Base-by-base conservation (phyloP, 1,140 invertebrate species). In the Watersipora subatra region DNA sequence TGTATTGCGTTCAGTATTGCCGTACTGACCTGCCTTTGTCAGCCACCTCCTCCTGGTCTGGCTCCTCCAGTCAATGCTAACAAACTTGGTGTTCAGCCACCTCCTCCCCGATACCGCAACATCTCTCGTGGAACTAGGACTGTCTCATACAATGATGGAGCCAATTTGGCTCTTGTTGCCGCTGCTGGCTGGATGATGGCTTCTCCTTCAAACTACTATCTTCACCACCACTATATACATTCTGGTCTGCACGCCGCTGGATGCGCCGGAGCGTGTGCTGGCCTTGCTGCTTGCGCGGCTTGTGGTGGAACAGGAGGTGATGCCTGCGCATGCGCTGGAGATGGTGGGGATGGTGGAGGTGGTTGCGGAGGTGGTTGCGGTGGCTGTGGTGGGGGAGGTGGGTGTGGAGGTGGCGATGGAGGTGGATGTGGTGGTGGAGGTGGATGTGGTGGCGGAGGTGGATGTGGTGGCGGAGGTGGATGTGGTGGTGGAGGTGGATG, bases 271-370 rank as follows among this genome's bases (percentile, higher is more conserved):
- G n/a, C n/a, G n/a, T n/a, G n/a, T n/a, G n/a, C n/a, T n/a, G n/a
- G n/a, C n/a, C n/a, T 69, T 64, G 71, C 69, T 28, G 70, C 69
- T 12, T 70, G 71, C 63, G 67, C 56, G 2, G 68, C 58, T 17
- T 62, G 55, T 19, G 68, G 56, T 15, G 68, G 65, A 0, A 29
- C 46, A 15, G 2, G 83, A 82, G n/a, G 82, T 80, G 63, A 79
- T 0, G 77, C 79, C 0, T 83, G 72, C 0, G 81, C 80, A 0
- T 83, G 78, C 2, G 82, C 82, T n/a, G n/a, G n/a, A n/a, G n/a
- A n/a, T n/a, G n/a, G n/a, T n/a, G n/a, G n/a, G n/a, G n/a, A n/a
- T n/a, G n/a, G n/a, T n/a, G n/a, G n/a, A 34, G 34, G 62, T 62
- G 63, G 63, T 67, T 66, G 29, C 59, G 64, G 64, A 27, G 67